phyloP scores from a whole-genome alignment of 1,140 invertebrate species.

The Caerostris extrusa region DNA sequence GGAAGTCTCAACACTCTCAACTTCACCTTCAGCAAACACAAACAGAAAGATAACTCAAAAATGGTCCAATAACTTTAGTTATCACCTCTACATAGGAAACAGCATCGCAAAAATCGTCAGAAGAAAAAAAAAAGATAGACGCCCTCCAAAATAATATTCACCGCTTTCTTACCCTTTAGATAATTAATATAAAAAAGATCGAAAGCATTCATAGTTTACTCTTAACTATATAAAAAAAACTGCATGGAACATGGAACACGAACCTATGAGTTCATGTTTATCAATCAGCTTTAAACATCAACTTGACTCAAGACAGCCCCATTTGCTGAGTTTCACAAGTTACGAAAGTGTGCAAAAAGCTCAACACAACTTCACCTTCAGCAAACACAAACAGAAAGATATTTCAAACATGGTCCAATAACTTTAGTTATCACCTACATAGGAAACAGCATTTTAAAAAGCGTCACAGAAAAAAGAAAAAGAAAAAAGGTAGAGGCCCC shows the following conservation, averaged over 20 bases:
- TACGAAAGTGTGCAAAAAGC: too few relatives aligned
- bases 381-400: not conserved
- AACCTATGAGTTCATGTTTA: too few relatives aligned
- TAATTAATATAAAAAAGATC: conserved; percentile 15
- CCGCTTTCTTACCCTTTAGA: conserved; percentile 10
- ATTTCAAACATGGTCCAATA: not conserved
- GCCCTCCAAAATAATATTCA: conserved; percentile 12
- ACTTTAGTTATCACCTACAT: not conserved
- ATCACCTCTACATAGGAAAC: too few relatives aligned
- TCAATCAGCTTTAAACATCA: too few relatives aligned
- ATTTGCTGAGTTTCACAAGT: too few relatives aligned
- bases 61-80: not conserved
- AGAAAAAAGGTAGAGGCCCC: not conserved
- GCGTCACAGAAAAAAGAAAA: not conserved
- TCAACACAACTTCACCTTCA: not conserved
- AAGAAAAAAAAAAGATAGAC: not conserved
- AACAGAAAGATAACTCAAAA: not conserved
- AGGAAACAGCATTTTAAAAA: not conserved
- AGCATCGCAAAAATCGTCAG: not conserved
- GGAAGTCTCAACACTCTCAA: not conserved
- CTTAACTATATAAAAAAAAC: not conserved
- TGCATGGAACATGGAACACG: too few relatives aligned
- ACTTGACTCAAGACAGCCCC: too few relatives aligned
- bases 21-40: not conserved
- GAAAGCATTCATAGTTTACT: not conserved